Evolutionary conservation across 2,113 vertebrate genomes (phyloP), one percentile per base, ranked within the genome.

Genomic region (Hystrix brachyura): DNA sequence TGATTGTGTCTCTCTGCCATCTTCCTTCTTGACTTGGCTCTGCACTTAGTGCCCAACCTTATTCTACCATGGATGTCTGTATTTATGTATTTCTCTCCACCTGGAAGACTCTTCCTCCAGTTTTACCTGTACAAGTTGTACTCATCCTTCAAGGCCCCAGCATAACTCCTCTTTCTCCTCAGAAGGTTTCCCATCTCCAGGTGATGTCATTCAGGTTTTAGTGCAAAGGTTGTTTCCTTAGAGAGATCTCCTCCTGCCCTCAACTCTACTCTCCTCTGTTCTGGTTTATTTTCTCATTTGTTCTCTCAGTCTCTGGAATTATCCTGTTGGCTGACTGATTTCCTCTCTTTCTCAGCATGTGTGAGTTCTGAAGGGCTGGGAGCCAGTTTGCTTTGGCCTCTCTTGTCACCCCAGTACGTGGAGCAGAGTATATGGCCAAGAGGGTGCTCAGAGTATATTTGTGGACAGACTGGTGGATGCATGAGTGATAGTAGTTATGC

Each of bases 291-390:
- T 92, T 53, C 57, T 90, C 4, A 11, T 60, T 67, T 7, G 72
- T 17, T 7, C 8, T 57, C 46, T 82, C 21, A 32, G 81, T 17
- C 17, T 94, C 67, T 62, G 38, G 51, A 60, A 9, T 34, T 25
- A 12, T 43, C 29, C 32, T 59, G 0, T 12, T 51, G 69, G 29
- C 4, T 84, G 43, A 21, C 76, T 53, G 59, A 7, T 64, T 69
- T 85, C 72, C 48, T 76, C 21, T 27, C 27, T 89, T 81, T 6
- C 25, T 34, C 8, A 46, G 34, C 23, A 29, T 12, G 1, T 18
- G 43, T 51, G 51, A 29, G 13, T 74, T 62, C n/a, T 10, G 0
- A 38, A 57, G 25, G 3, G 7, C 18, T 0, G 0, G 38, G 34
- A 48, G 51, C 27, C 15, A 23, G 3, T 27, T 46, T 46, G 11